phyloP scores from a whole-genome alignment of 2,797 vertebrate species.

The Molossus molossus region DNA sequence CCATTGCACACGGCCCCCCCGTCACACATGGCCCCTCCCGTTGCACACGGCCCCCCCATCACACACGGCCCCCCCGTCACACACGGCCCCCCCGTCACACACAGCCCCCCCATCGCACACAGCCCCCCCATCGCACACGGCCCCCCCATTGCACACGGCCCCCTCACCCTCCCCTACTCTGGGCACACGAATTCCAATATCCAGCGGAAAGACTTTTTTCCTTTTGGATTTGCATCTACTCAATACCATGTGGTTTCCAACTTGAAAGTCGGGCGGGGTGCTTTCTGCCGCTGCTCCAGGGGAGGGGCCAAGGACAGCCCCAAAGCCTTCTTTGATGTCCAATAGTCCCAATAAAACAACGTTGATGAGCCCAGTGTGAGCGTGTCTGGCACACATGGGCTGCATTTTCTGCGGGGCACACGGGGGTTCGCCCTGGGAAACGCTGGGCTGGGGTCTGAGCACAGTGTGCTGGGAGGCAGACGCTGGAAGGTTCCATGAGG shows the following conservation, averaged over 20 bases:
- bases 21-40: not conserved
- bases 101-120: too few relatives aligned
- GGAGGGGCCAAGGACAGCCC: not conserved
- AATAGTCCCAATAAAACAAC: not conserved
- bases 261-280: conserved; percentile 4
- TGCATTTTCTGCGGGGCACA: not conserved
- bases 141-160: not conserved
- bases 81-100: too few relatives aligned
- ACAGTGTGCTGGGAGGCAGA: not conserved
- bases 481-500: not conserved
- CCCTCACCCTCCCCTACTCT: not conserved
- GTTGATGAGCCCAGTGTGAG: not conserved
- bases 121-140: too few relatives aligned
- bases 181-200: not conserved
- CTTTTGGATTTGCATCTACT: not conserved
- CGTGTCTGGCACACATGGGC: not conserved
- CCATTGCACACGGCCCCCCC: too few relatives aligned
- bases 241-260: conserved; percentile 10
- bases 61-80: too few relatives aligned
- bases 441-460: too few relatives aligned
- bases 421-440: not conserved
- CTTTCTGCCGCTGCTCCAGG: not conserved
- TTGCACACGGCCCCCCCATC: not conserved
- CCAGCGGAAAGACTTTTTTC: not conserved
- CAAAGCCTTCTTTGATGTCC: not conserved